phyloP scores from a whole-genome alignment of 2,113 vertebrate species.

The Hepsetus odoe region DNA sequence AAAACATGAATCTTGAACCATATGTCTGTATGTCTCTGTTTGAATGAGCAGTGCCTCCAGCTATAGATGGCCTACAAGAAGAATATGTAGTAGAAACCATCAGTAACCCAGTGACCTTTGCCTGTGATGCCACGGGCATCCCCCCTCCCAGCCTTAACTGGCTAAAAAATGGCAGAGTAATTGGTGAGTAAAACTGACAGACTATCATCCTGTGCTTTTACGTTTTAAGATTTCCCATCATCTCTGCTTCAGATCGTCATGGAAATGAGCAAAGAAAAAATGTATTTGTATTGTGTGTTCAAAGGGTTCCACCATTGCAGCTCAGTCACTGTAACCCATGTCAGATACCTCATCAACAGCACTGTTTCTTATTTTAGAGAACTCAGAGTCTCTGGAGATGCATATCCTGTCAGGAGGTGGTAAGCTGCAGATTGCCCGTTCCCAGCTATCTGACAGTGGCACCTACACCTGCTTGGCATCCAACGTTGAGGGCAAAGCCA shows the following conservation, averaged over 20 bases:
- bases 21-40: neutral
- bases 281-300: too few species aligned
- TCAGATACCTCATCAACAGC: too few species aligned
- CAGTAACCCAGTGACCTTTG: conserved; percentile 84
- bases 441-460: conserved; percentile 83
- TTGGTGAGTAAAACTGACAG: conserved; percentile 76
- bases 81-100: conserved; percentile 82
- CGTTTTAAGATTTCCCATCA: too few species aligned
- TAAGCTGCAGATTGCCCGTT: conserved; percentile 89
- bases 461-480: conserved; percentile 89
- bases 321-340: too few species aligned
- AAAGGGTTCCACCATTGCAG: too few species aligned
- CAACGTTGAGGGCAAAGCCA: conserved; percentile 87
- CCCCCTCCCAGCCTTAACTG: conserved; percentile 87
- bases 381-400: conserved; percentile 85
- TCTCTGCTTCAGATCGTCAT: too few species aligned
- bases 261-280: too few species aligned
- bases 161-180: conserved; percentile 86
- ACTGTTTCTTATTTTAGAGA: conserved; percentile 75
- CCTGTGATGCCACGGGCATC: conserved; percentile 91
- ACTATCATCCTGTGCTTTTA: neutral
- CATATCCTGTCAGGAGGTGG: conserved; percentile 91
- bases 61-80: conserved; percentile 83
- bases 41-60: conserved; percentile 82
- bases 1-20: too few species aligned